Conservation (phyloP, 2,888 invertebrate genomes). For the Elegia similella region DNA sequence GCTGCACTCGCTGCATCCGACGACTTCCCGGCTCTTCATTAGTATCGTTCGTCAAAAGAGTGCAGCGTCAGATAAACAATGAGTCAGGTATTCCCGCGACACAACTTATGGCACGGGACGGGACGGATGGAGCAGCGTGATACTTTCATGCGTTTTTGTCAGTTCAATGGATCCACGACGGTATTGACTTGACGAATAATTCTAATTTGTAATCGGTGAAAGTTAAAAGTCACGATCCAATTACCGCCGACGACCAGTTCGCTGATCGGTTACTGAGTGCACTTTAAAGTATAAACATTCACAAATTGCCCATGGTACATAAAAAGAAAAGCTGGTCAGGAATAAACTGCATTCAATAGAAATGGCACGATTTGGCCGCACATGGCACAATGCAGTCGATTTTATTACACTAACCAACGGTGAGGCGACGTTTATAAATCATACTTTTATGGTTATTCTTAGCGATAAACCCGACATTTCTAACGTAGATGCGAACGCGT, state of each 20-base stretch:
- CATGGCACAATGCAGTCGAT: slow-evolving; percentile 51
- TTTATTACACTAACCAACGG: slow-evolving; percentile 61
- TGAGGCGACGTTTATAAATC: slow-evolving; percentile 69
- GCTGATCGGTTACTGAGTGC: slow-evolving; percentile 1
- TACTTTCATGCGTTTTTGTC: background rate
- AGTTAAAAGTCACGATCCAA: slow-evolving; percentile 15
- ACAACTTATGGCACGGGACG: slow-evolving; percentile 4
- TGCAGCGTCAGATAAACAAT: slow-evolving; percentile 48
- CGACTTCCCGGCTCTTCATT: slow-evolving; percentile 66
- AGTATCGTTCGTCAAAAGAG: slow-evolving; percentile 50
- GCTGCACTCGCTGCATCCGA: slow-evolving; percentile 58
- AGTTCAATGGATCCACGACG: slow-evolving; percentile 18
- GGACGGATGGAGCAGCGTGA: background rate
- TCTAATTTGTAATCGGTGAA: slow-evolving; percentile 17
- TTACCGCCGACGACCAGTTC: slow-evolving; percentile 2
- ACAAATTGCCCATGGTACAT: slow-evolving; percentile 26
- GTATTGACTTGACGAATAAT: background rate
- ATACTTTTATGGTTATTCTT: slow-evolving; percentile 69
- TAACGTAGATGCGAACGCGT: slow-evolving; percentile 36
- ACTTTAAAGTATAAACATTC: slow-evolving; percentile 19
- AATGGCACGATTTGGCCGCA: slow-evolving; percentile 49
- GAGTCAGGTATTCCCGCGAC: slow-evolving; percentile 33
- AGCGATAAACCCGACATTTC: slow-evolving; percentile 59
- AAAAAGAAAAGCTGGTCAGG: slow-evolving; percentile 28
- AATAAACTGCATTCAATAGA: slow-evolving; percentile 46